These are phyloP conservation scores for Bostrychus sinensis DNA, from an alignment of 2,113 vertebrate species.

Conservation along the genomic window DNA sequence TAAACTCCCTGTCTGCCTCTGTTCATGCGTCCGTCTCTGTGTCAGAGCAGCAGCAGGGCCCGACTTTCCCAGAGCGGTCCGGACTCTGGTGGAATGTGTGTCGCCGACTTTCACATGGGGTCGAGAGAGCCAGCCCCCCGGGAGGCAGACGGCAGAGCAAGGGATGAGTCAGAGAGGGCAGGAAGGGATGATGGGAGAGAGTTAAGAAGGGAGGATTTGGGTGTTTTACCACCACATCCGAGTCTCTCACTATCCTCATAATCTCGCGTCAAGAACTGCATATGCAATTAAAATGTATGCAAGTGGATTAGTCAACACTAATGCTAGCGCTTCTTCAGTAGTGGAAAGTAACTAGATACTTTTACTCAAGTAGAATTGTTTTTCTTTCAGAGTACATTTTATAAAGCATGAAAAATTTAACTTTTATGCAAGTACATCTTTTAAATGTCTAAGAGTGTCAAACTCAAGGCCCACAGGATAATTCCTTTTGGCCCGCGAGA, in stretches of 20 bases:
- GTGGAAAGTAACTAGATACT: neutral
- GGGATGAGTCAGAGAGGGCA: conserved; percentile 57
- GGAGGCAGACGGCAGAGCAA: conserved; percentile 51
- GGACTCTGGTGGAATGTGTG: conserved; percentile 88
- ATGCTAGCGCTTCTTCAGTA: neutral
- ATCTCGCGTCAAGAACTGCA: neutral
- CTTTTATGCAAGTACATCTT: too few relatives aligned
- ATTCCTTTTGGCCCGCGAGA: too few relatives aligned
- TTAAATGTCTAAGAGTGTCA: too few relatives aligned
- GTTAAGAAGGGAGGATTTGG: conserved; percentile 17
- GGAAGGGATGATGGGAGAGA: conserved; percentile 30
- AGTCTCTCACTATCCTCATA: neutral
- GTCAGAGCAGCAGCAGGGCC: conserved; percentile 52
- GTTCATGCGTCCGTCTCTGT: conserved; percentile 10
- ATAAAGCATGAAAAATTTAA: too few relatives aligned
- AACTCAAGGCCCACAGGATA: too few relatives aligned
- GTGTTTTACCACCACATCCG: conserved; percentile 1
- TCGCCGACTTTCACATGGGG: conserved; percentile 83
- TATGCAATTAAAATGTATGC: conserved; percentile 13
- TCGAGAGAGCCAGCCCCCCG: conserved; percentile 81
- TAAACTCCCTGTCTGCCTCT: conserved; percentile 21
- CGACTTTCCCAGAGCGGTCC: conserved; percentile 85
- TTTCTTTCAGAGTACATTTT: too few relatives aligned
- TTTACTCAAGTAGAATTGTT: too few relatives aligned
- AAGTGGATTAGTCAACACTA: conserved; percentile 7